phyloP scores from a whole-genome alignment of 2,113 vertebrate genomes.

The Malurus elegans region DNA sequence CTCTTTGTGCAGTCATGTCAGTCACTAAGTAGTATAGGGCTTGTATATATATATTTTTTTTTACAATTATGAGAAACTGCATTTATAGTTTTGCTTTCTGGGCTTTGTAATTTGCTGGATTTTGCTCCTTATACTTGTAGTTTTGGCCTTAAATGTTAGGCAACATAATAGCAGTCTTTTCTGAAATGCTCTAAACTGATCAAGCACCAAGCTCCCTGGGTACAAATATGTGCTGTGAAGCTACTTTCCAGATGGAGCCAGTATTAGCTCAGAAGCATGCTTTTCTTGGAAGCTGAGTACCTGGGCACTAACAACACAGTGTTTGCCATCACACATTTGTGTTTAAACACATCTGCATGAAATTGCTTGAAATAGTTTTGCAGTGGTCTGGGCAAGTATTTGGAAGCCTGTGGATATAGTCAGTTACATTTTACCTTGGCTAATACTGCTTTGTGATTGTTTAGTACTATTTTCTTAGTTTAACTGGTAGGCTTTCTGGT shows the following conservation, averaged over 20 bases:
- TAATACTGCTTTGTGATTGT: background rate
- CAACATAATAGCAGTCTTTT: background rate
- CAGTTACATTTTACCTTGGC: background rate
- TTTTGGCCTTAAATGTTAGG: background rate
- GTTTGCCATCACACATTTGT: background rate
- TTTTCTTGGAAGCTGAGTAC: background rate
- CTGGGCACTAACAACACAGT: background rate
- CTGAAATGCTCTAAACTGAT: background rate
- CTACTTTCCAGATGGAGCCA: background rate
- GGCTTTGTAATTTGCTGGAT: background rate
- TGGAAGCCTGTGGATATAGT: background rate
- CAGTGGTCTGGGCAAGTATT: background rate
- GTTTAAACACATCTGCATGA: background rate
- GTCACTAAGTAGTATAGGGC: background rate
- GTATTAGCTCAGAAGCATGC: background rate
- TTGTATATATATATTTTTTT: background rate
- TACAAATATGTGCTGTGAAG: background rate
- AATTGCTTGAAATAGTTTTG: background rate
- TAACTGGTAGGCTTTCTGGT: background rate
- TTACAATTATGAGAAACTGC: background rate
- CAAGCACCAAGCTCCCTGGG: background rate
- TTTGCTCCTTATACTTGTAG: background rate
- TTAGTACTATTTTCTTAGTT: background rate
- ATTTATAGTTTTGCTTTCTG: background rate
- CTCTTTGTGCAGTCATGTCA: background rate